A percentile compares a stretch with the other conserved stretches of the same genome.
phyloP scores from a whole-genome alignment of 2,113 vertebrate species.

The Nothobranchius kuhntae region DNA sequence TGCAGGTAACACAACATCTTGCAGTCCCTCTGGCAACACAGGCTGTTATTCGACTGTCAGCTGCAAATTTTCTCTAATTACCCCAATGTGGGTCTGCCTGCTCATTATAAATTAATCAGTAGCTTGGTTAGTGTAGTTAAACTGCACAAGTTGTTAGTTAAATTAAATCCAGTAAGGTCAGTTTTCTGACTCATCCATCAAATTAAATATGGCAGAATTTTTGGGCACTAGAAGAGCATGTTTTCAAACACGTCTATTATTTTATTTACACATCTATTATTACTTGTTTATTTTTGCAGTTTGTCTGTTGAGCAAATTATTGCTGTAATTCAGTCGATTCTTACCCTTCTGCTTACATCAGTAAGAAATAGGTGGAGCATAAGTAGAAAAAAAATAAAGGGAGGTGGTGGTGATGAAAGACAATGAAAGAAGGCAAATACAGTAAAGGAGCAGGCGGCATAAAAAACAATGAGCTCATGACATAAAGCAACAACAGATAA shows the following conservation, averaged over 20 bases:
- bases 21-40: slow-evolving; percentile 30
- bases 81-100: slow-evolving; percentile 50
- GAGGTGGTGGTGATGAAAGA: slow-evolving; percentile 37
- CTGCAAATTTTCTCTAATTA: slow-evolving; percentile 60
- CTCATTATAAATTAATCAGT: slow-evolving; percentile 46
- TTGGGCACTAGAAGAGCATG: too few relatives aligned
- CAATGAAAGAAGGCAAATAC: slow-evolving; percentile 31
- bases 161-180: too few relatives aligned
- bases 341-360: not conserved
- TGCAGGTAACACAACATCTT: slow-evolving; percentile 41
- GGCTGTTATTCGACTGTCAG: slow-evolving; percentile 45
- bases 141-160: slow-evolving; percentile 34
- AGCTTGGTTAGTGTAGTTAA: slow-evolving; percentile 29
- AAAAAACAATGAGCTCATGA: slow-evolving; percentile 5
- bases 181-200: too few relatives aligned
- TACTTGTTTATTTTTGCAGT: too few relatives aligned
- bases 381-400: not conserved
- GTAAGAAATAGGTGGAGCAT: slow-evolving; percentile 14
- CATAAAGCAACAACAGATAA: slow-evolving; percentile 21
- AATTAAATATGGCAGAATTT: too few relatives aligned
- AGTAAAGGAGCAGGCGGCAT: slow-evolving; percentile 7
- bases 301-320: too few relatives aligned
- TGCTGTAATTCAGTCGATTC: too few relatives aligned
- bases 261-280: too few relatives aligned
- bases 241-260: too few relatives aligned